Evolutionary conservation across 2,797 vertebrate species (phyloP).

Genomic region (Pogoniulus pusillus): DNA sequence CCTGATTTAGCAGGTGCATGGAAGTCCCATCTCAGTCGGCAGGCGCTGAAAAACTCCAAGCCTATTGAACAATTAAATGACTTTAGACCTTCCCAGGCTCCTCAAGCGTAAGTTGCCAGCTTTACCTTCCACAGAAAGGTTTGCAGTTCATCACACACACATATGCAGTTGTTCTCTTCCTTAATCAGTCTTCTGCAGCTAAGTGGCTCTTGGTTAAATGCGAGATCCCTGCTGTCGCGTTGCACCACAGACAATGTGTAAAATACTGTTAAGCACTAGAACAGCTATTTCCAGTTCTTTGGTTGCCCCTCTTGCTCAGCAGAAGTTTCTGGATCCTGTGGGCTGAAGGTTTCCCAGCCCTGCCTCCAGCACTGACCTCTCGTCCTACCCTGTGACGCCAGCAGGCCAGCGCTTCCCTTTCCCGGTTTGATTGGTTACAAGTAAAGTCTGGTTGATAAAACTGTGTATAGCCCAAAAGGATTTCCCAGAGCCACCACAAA

Average conservation of each 20-base stretch:
- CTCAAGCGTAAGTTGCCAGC: background rate
- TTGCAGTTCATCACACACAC: background rate
- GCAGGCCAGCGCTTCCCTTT: background rate
- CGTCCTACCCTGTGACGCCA: background rate
- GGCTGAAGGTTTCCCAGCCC: constrained; percentile 29
- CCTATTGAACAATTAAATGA: constrained; percentile 21
- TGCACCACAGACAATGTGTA: background rate
- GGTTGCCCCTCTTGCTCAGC: constrained; percentile 4
- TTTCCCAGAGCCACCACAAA: constrained; percentile 44
- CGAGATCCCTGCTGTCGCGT: constrained; percentile 60
- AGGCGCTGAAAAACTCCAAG: constrained; percentile 44
- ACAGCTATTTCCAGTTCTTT: constrained; percentile 59
- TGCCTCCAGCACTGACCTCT: constrained; percentile 58
- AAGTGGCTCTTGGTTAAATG: constrained; percentile 52
- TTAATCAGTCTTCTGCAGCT: constrained; percentile 47
- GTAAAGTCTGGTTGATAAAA: constrained; percentile 33
- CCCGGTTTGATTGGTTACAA: background rate
- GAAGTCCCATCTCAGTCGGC: background rate
- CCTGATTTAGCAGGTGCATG: constrained; percentile 45
- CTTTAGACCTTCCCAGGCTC: background rate
- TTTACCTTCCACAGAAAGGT: background rate
- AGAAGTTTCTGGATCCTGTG: constrained; percentile 40
- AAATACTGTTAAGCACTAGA: constrained; percentile 47
- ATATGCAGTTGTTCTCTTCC: constrained; percentile 10
- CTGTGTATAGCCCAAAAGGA: constrained; percentile 12